Evolutionary conservation across 2,797 vertebrate genomes (phyloP).

Genomic region (Platalea minor): DNA sequence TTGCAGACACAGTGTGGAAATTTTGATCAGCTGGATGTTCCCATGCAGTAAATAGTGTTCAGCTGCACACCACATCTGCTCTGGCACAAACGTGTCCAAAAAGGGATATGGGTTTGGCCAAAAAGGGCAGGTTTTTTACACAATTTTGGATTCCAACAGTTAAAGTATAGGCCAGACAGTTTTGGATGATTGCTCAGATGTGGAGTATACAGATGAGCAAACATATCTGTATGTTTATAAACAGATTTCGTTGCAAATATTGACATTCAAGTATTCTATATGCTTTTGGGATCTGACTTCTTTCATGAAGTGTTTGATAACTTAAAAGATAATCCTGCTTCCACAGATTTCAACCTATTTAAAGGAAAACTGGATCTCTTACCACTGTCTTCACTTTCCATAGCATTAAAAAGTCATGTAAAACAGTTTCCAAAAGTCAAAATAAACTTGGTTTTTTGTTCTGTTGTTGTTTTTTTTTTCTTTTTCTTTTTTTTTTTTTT

Average conservation of each 20-base stretch:
- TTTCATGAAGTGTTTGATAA: not conserved
- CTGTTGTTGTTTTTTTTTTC: not conserved
- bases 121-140: not conserved
- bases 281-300: not conserved
- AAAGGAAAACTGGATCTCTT: not conserved
- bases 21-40: not conserved
- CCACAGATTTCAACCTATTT: not conserved
- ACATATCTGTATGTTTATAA: not conserved
- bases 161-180: not conserved
- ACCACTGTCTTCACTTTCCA: not conserved
- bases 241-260: not conserved
- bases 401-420: not conserved
- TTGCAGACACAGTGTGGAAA: not conserved
- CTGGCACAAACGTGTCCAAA: not conserved
- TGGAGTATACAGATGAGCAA: not conserved
- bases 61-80: constrained; percentile 43
- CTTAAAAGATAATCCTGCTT: not conserved
- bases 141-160: not conserved
- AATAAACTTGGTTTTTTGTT: not conserved
- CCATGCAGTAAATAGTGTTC: constrained; percentile 30
- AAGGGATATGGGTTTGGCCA: not conserved
- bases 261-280: not conserved
- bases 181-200: not conserved
- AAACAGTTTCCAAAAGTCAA: not conserved
- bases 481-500: no score